These are phyloP conservation scores for Aleiodes leptofemur DNA, from an alignment of 2,888 invertebrate species.

Conservation along the genomic window DNA sequence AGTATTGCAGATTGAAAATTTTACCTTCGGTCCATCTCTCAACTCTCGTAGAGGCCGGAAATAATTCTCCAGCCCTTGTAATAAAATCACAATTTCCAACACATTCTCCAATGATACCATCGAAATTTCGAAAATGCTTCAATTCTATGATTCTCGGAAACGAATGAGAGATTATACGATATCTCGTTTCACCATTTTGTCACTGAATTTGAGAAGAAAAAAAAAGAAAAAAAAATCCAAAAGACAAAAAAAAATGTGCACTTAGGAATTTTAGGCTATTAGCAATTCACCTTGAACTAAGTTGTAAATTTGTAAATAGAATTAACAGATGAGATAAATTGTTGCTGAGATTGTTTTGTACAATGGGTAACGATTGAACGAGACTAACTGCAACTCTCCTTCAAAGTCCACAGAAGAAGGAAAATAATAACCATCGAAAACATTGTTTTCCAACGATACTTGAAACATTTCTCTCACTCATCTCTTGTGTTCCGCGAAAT, in stretches of 20 bases:
- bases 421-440: neutral
- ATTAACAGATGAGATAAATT: neutral
- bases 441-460: neutral
- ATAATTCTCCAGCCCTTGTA: too few relatives aligned
- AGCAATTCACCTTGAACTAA: constrained; percentile 11
- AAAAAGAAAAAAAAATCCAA: neutral
- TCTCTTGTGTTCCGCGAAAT: neutral
- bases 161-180: too few relatives aligned
- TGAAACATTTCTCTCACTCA: too few relatives aligned
- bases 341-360: constrained; percentile 25
- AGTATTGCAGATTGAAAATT: too few relatives aligned
- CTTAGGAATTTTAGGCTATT: constrained; percentile 16
- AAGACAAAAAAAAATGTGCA: neutral
- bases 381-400: neutral
- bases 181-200: neutral
- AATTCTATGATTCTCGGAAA: too few relatives aligned
- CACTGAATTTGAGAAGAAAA: neutral
- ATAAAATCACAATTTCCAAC: too few relatives aligned
- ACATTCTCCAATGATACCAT: too few relatives aligned
- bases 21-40: too few relatives aligned
- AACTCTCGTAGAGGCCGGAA: too few relatives aligned
- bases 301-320: constrained; percentile 25
- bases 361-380: constrained; percentile 23
- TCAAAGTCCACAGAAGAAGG: neutral
- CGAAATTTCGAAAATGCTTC: too few relatives aligned